These are phyloP conservation scores for Dendrocincla tyrannina DNA, from an alignment of 2,797 vertebrate genomes.

Conservation along the genomic window DNA sequence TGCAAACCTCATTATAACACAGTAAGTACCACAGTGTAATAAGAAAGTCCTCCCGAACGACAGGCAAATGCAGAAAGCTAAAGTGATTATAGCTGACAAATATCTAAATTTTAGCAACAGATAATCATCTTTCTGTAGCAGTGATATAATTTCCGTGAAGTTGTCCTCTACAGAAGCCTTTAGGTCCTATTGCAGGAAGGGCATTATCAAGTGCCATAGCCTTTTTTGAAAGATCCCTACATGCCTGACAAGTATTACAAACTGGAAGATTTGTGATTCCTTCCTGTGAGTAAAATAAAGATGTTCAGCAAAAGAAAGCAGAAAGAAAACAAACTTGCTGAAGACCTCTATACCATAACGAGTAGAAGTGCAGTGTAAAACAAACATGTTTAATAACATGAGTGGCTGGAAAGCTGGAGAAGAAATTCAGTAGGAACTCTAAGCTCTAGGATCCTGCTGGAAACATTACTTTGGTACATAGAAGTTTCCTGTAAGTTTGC, in stretches of 20 bases:
- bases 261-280: background rate
- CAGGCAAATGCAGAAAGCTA: background rate
- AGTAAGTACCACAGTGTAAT: background rate
- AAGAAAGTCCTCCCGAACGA: background rate
- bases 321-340: background rate
- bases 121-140: background rate
- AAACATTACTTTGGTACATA: background rate
- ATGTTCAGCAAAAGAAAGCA: background rate
- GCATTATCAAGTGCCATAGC: background rate
- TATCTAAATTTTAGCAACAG: background rate
- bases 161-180: background rate
- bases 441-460: background rate
- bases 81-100: background rate
- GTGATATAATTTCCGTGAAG: background rate
- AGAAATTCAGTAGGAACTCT: background rate
- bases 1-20: conserved; percentile 18
- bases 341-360: background rate
- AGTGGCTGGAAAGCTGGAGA: background rate
- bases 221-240: background rate
- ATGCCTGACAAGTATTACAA: background rate
- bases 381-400: background rate
- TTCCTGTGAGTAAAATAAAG: background rate
- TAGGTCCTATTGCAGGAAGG: background rate
- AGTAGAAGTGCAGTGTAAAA: background rate
- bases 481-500: background rate